These are phyloP conservation scores for Epistrophe eligans DNA, from an alignment of 2,888 invertebrate genomes.

Conservation along the genomic window DNA sequence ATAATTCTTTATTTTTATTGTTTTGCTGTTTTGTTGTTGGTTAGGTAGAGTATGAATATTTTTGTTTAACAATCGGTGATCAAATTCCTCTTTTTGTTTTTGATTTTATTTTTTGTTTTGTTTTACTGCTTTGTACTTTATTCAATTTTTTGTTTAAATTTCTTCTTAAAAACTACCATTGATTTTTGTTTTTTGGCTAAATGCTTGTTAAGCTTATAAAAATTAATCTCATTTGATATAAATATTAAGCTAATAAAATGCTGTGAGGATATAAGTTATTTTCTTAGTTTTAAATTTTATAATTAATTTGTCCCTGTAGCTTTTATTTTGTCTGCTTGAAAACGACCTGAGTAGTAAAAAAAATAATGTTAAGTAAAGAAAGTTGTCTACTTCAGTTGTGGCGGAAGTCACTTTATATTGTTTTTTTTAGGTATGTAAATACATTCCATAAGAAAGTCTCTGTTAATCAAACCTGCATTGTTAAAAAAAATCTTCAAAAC, in stretches of 20 bases:
- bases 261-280: neutral
- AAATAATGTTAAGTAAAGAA: too few species aligned
- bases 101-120: conserved; percentile 29
- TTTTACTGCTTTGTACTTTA: conserved; percentile 11
- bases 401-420: too few species aligned
- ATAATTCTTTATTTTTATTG: neutral
- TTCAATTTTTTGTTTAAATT: neutral
- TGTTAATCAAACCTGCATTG: too few species aligned
- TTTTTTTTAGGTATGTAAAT: too few species aligned
- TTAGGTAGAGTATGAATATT: conserved; percentile 7
- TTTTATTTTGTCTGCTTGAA: neutral
- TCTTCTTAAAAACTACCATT: conserved; percentile 10
- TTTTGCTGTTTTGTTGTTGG: conserved; percentile 24
- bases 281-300: neutral
- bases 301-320: neutral
- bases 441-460: too few species aligned
- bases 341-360: too few species aligned
- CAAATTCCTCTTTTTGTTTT: conserved; percentile 67
- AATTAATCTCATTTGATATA: neutral
- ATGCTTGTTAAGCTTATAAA: neutral
- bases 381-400: too few species aligned
- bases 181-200: neutral
- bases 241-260: neutral
- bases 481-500: too few species aligned
- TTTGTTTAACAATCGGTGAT: conserved; percentile 68